These are phyloP conservation scores for Drosophila micromelanica DNA, from an alignment of 1,140 invertebrate species.

Conservation along the genomic window DNA sequence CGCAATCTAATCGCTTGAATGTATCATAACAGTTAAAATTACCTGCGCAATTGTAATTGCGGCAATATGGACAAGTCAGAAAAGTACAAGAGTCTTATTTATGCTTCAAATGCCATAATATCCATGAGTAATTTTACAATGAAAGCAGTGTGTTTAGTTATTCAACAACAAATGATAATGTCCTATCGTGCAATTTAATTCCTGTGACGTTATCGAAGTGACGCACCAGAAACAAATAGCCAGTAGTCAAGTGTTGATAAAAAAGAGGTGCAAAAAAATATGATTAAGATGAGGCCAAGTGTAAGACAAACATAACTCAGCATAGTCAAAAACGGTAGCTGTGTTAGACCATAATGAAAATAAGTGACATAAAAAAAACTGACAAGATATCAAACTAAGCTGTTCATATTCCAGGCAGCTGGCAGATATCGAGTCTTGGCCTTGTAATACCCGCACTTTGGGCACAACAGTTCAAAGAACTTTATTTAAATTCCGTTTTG, in stretches of 20 bases:
- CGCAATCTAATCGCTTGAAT: slow-evolving; percentile 21
- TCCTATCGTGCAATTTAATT: slow-evolving; percentile 6
- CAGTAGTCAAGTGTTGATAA: slow-evolving; percentile 68
- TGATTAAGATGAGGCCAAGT: slow-evolving; percentile 31
- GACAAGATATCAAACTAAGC: no score
- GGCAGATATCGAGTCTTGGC: slow-evolving; percentile 16
- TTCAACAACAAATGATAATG: slow-evolving; percentile 7
- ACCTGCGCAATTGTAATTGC: background rate
- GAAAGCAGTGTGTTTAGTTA: background rate
- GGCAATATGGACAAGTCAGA: background rate
- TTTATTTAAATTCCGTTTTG: slow-evolving; percentile 15
- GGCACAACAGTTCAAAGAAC: slow-evolving; percentile 32
- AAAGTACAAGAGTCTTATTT: slow-evolving; percentile 20
- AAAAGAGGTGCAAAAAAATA: slow-evolving; percentile 18
- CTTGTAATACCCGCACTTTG: slow-evolving; percentile 25
- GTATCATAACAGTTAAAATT: slow-evolving; percentile 14
- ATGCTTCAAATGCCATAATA: background rate
- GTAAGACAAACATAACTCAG: slow-evolving; percentile 18
- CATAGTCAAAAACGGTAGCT: slow-evolving; percentile 24
- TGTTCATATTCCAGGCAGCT: no score
- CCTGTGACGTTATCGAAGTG: slow-evolving; percentile 34
- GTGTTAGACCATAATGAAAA: background rate
- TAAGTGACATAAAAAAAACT: no score
- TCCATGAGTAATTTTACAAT: slow-evolving; percentile 38
- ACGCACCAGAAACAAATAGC: slow-evolving; percentile 50